These are phyloP conservation scores for Dicyrtoma fusca DNA, from an alignment of 2,888 invertebrate species.

Conservation along the genomic window DNA sequence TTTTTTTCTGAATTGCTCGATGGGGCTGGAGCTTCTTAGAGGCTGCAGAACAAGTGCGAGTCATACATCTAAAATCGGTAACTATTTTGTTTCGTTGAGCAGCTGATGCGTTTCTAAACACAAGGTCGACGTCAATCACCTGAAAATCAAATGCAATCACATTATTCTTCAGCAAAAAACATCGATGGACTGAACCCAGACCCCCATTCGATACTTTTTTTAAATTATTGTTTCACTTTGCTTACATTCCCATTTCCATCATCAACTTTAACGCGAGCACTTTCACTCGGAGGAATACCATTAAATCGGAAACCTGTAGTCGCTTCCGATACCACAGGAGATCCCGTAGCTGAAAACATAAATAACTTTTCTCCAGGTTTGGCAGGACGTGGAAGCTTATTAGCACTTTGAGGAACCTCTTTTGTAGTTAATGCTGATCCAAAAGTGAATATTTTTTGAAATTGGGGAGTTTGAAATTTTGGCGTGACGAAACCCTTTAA, in stretches of 20 bases:
- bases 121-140: slow-evolving; percentile 47
- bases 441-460: background rate
- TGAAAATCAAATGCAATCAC: slow-evolving; percentile 22
- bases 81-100: slow-evolving; percentile 24
- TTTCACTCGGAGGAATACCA: background rate
- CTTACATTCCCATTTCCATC: slow-evolving; percentile 17
- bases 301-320: background rate
- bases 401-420: background rate
- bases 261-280: slow-evolving; percentile 18
- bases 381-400: slow-evolving; percentile 42
- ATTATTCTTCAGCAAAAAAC: no score
- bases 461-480: no score
- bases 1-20: background rate
- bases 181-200: no score
- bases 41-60: slow-evolving; percentile 6
- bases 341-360: slow-evolving; percentile 47
- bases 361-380: slow-evolving; percentile 50
- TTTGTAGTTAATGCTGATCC: background rate
- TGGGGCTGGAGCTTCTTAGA: slow-evolving; percentile 8
- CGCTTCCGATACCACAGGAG: slow-evolving; percentile 31
- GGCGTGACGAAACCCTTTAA: no score
- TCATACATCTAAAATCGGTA: slow-evolving; percentile 26
- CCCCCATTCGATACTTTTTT: no score
- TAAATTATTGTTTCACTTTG: no score
- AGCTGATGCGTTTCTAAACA: slow-evolving; percentile 41